Percentiles rank a stretch among this genome's conserved stretches.
phyloP scores from a whole-genome alignment of 2,888 invertebrate species.

The Mantis religiosa region DNA sequence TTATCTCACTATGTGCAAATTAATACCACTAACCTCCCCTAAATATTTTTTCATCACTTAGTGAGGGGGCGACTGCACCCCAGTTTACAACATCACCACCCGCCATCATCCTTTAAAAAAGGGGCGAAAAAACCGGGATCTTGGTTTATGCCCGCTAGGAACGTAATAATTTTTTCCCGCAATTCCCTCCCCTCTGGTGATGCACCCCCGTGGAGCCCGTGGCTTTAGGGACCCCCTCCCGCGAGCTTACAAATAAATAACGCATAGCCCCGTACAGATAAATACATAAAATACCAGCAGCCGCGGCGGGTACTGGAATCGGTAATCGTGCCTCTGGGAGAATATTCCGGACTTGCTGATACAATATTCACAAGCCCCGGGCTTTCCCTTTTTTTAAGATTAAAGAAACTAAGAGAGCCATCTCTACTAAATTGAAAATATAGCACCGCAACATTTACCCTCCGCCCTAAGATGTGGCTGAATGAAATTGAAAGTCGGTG shows the following conservation, averaged over 20 bases:
- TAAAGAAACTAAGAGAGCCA: background rate
- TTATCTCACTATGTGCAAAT: background rate
- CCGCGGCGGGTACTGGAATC: background rate
- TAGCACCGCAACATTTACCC: background rate
- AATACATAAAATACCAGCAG: conserved; percentile 15
- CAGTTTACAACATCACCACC: background rate
- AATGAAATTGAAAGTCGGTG: background rate
- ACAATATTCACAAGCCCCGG: conserved; percentile 5
- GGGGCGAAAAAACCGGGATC: background rate
- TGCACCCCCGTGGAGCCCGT: conserved; percentile 5
- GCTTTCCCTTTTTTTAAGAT: background rate
- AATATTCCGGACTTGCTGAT: conserved; percentile 4
- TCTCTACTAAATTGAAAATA: conserved; percentile 3
- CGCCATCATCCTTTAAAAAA: conserved; percentile 8
- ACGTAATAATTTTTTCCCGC: conserved; percentile 13
- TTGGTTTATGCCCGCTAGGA: conserved; percentile 10
- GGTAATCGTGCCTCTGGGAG: conserved; percentile 7
- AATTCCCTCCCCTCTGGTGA: background rate
- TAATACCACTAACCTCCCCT: background rate
- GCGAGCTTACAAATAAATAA: conserved; percentile 16
- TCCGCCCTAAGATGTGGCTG: background rate
- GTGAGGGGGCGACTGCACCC: background rate
- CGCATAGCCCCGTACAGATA: conserved; percentile 13
- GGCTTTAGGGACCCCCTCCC: conserved; percentile 15
- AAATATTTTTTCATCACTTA: background rate